These are phyloP conservation scores for Eristalinus aeneus DNA, from an alignment of 2,888 invertebrate species.

Conservation along the genomic window DNA sequence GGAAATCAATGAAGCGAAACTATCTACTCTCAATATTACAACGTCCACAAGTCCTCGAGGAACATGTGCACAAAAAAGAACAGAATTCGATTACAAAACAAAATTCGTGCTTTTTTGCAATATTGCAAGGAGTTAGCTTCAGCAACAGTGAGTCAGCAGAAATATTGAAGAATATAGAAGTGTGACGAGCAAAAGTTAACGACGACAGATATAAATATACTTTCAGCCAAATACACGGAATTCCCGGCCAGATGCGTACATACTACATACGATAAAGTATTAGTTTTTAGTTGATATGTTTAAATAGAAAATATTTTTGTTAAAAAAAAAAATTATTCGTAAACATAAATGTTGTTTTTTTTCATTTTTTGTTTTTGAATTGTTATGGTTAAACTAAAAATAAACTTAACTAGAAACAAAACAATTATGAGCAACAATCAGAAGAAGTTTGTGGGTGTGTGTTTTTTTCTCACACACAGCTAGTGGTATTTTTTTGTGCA, in stretches of 20 bases:
- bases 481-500: slow-evolving; percentile 7
- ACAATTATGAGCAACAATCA: slow-evolving; percentile 33
- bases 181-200: slow-evolving; percentile 63
- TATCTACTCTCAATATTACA: slow-evolving; percentile 63
- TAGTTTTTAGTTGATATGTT: slow-evolving; percentile 61
- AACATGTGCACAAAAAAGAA: background rate
- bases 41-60: background rate
- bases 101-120: slow-evolving; percentile 47
- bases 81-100: background rate
- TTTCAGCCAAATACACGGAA: slow-evolving; percentile 81
- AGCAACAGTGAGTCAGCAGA: background rate
- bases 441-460: background rate
- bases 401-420: slow-evolving; percentile 49
- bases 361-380: background rate
- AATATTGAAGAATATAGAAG: slow-evolving; percentile 31
- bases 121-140: slow-evolving; percentile 73
- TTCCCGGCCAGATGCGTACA: slow-evolving; percentile 80
- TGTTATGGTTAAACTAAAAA: slow-evolving; percentile 25
- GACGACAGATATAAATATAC: slow-evolving; percentile 73
- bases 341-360: slow-evolving; percentile 12
- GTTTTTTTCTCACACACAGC: background rate
- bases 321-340: slow-evolving; percentile 24
- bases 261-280: slow-evolving; percentile 72
- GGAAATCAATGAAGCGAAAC: slow-evolving; percentile 18
- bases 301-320: slow-evolving; percentile 42